Conservation (phyloP, 1,140 invertebrate species). For the Callitettix versicolor region DNA sequence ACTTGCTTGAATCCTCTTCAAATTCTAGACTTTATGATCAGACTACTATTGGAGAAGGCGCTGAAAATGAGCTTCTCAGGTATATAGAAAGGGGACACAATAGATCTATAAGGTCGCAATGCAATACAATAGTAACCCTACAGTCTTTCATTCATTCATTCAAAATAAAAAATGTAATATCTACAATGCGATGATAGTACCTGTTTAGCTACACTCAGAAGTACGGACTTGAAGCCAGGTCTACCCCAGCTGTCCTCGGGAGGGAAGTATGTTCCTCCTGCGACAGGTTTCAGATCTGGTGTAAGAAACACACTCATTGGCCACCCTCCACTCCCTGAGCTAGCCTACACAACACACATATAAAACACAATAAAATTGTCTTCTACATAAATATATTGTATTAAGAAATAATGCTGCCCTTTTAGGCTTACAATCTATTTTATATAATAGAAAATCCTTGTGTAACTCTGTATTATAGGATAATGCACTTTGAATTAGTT, state of each 20-base stretch:
- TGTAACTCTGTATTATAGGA: no score
- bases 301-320: slow-evolving; percentile 92
- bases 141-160: no score
- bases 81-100: no score
- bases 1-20: no score
- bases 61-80: no score
- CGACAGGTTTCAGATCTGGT: slow-evolving; percentile 74
- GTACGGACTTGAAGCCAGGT: slow-evolving; percentile 70
- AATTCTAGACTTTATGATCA: no score
- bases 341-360: slow-evolving; percentile 40
- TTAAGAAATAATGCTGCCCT: not conserved
- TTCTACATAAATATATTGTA: not conserved
- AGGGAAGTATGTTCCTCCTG: slow-evolving; percentile 74
- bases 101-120: no score
- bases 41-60: no score
- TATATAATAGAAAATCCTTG: not conserved
- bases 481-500: no score
- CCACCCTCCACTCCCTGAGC: slow-evolving; percentile 74
- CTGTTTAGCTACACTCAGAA: slow-evolving; percentile 53
- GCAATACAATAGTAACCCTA: no score
- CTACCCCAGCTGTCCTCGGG: slow-evolving; percentile 61
- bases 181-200: slow-evolving; percentile 28
- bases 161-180: no score
- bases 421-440: not conserved
- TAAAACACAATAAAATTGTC: not conserved